Evolutionary conservation across 2,888 invertebrate genomes (phyloP).

Genomic region (Agelastica alni): DNA sequence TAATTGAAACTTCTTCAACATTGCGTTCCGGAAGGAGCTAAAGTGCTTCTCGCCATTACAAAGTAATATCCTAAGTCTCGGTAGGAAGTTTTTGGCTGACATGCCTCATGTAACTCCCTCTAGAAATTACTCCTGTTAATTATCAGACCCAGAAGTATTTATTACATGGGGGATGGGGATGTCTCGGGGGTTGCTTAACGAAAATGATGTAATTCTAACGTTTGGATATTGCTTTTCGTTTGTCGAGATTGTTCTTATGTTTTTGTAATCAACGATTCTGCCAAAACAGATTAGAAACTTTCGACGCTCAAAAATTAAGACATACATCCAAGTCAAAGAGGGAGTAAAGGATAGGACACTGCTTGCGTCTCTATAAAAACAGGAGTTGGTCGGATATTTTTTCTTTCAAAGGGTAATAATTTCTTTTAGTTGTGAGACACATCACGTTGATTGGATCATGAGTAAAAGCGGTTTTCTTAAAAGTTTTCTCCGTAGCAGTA

Average conservation of each 20-base stretch:
- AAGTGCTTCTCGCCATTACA: conserved; percentile 38
- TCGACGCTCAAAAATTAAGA: too few relatives aligned
- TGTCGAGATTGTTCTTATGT: background rate
- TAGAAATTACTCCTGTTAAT: conserved; percentile 20
- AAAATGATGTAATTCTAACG: conserved; percentile 18
- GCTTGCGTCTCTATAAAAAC: too few relatives aligned
- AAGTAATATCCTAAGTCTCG: conserved; percentile 23
- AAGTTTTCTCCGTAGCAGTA: too few relatives aligned
- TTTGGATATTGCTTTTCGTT: conserved; percentile 13
- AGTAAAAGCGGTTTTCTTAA: too few relatives aligned
- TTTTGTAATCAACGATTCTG: background rate
- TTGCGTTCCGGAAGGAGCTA: conserved; percentile 24
- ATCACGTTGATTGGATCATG: too few relatives aligned
- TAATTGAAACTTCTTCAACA: conserved; percentile 21
- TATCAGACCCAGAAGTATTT: conserved; percentile 16
- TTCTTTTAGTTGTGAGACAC: too few relatives aligned
- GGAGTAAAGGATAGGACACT: too few relatives aligned
- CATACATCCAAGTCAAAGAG: too few relatives aligned
- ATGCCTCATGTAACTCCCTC: conserved; percentile 34
- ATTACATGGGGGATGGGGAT: conserved; percentile 12
- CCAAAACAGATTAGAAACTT: too few relatives aligned
- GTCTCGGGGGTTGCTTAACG: conserved; percentile 13
- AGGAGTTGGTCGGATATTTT: too few relatives aligned
- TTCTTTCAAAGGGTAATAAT: too few relatives aligned
- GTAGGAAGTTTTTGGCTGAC: conserved; percentile 24